These are phyloP conservation scores for Botrylloides violaceus DNA, from an alignment of 23 tunicate genomes.

Conservation along the genomic window DNA sequence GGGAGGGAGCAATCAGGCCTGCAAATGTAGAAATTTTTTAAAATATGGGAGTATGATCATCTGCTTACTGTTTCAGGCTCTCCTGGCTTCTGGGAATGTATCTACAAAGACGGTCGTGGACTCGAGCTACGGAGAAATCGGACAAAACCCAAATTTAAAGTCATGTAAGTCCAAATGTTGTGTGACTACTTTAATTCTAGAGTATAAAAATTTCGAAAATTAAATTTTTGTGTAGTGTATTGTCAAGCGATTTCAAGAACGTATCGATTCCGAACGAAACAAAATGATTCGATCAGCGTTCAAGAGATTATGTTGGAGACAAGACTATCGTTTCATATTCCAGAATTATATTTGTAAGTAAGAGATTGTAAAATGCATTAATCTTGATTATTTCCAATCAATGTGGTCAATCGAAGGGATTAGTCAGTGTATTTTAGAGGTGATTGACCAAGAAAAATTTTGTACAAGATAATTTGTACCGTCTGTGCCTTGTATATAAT, in stretches of 20 bases:
- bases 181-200: background rate
- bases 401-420: too few relatives aligned
- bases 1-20: background rate
- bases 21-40: background rate
- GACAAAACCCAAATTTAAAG: conserved; percentile 15
- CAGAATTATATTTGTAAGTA: conserved; percentile 60
- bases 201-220: background rate
- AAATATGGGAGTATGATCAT: background rate
- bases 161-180: too few relatives aligned
- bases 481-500: too few relatives aligned
- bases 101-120: background rate
- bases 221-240: conserved; percentile 22
- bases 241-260: conserved; percentile 42
- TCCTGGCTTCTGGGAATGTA: background rate
- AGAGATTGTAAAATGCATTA: too few relatives aligned
- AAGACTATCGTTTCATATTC: conserved; percentile 40
- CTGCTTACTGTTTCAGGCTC: background rate
- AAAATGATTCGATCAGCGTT: conserved; percentile 22
- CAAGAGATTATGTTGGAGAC: conserved; percentile 66
- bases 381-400: too few relatives aligned
- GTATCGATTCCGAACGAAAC: conserved; percentile 46
- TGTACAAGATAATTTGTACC: too few relatives aligned
- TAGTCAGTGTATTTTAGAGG: too few relatives aligned
- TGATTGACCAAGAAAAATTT: too few relatives aligned
- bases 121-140: conserved; percentile 8